Base-by-base conservation (phyloP, 2,888 invertebrate species). In the Mactromeris polynyma region DNA sequence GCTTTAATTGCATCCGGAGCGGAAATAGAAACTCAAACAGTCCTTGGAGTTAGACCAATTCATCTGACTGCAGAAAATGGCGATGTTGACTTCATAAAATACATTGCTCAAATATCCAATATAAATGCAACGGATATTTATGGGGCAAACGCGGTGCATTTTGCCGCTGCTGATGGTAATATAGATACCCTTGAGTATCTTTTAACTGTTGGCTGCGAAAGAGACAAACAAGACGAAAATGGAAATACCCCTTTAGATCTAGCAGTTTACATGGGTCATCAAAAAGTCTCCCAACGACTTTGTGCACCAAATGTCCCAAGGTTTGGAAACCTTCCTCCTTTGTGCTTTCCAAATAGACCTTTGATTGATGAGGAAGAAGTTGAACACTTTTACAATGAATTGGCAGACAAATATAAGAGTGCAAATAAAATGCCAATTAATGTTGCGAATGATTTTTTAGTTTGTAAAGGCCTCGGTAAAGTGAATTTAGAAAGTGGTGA, bases 41-140 rank as follows among this genome's bases (percentile, higher is more conserved):
- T 80, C 14, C 83, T 87, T 54, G 90, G 81, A 40, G 86, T 90
- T 21, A 64, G 83, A 31, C 88, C 88, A 17, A 78, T 88, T 40
- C 88, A 88, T 64, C 9, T 86, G 6, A 81, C 90, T 0, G 88
- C 88, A 9, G 90, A 88, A 73, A 84, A 87, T 73, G 88, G 86
- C 4, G 42, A 80, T 38, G 21, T 4, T 0, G 36, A 78, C 21
- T 36, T 90, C 31, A 64, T 90, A 19, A 33, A 64, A 31, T 69
- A 46, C 19, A 38, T 89, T 19, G 73, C 81, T 33, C 17, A 51
- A n/a, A 1, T 64, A n/a, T 40, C 79, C 11, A 26, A 81, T 51
- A 46, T 3, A 11, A 51, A 26, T 14, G 31, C 81, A 26, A 51
- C 26, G 42, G 81, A 81, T 42, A 81, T 33, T 17, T 46, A 81